phyloP scores from a whole-genome alignment of 2,797 vertebrate species.

The Syncerus caffer region DNA sequence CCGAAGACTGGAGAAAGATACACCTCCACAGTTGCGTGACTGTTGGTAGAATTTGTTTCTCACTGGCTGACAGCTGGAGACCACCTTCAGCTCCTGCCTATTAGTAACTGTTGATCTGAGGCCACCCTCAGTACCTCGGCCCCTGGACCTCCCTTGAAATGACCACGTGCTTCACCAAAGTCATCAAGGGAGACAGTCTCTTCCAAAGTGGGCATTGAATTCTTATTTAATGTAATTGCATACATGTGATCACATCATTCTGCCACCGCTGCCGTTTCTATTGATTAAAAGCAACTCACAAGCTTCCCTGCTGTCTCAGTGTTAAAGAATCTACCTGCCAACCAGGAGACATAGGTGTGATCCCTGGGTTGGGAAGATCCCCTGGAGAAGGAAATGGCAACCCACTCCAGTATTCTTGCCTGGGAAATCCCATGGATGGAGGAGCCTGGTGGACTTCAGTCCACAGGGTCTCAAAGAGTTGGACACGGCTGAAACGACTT shows the following conservation, averaged over 20 bases:
- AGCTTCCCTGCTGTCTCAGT: neutral
- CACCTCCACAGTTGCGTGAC: fast-evolving
- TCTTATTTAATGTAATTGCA: neutral
- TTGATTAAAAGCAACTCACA: neutral
- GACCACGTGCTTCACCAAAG: neutral
- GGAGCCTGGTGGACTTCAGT: neutral
- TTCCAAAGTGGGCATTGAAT: neutral
- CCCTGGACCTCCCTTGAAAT: neutral
- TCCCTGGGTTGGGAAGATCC: neutral
- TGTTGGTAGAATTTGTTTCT: neutral
- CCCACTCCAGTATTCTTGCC: neutral
- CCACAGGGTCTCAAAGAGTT: neutral
- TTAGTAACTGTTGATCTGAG: neutral
- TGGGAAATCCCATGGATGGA: neutral
- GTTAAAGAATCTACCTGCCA: neutral
- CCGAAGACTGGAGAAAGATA: neutral
- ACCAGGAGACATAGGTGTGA: neutral
- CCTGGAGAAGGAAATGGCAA: neutral
- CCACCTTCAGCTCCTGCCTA: neutral
- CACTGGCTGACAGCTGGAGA: neutral
- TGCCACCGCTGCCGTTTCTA: neutral
- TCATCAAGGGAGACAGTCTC: too few relatives aligned
- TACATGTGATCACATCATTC: fast-evolving
- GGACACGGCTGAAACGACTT: neutral
- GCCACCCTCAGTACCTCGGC: neutral